Evolutionary conservation across 2,797 vertebrate species (phyloP).

Genomic region (Chromis chromis): DNA sequence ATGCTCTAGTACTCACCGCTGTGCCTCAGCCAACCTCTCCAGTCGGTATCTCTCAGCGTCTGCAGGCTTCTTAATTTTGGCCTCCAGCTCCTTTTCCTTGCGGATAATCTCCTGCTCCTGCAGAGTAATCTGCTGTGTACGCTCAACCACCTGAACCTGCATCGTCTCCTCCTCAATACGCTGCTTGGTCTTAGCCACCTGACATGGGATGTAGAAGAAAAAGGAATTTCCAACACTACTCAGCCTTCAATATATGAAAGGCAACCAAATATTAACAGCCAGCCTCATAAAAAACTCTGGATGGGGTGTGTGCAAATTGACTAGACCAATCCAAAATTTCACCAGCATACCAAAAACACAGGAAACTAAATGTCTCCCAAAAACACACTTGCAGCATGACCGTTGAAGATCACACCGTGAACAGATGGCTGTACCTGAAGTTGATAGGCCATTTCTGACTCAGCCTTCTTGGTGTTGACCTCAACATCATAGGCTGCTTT

Average conservation of each 20-base stretch:
- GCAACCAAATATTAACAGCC: not conserved
- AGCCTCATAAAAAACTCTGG: not conserved
- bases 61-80: constrained; percentile 90
- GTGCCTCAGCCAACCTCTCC: constrained; percentile 90
- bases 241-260: not conserved
- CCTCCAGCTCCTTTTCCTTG: constrained; percentile 92
- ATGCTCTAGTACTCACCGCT: constrained; percentile 79
- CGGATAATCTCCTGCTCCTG: constrained; percentile 94
- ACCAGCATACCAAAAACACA: too few species aligned
- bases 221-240: not conserved
- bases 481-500: constrained; percentile 91
- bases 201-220: not conserved
- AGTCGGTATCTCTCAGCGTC: constrained; percentile 91
- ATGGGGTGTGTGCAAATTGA: not conserved
- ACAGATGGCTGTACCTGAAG: constrained; percentile 86
- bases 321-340: not conserved
- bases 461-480: constrained; percentile 93
- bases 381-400: not conserved
- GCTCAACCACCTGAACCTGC: constrained; percentile 93
- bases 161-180: constrained; percentile 94
- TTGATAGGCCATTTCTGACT: constrained; percentile 95
- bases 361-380: too few species aligned
- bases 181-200: constrained; percentile 97
- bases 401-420: not conserved
- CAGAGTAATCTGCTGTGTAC: constrained; percentile 91